Base-by-base conservation (phyloP, 2,888 invertebrate genomes). In the Zaprionus lineosus region DNA sequence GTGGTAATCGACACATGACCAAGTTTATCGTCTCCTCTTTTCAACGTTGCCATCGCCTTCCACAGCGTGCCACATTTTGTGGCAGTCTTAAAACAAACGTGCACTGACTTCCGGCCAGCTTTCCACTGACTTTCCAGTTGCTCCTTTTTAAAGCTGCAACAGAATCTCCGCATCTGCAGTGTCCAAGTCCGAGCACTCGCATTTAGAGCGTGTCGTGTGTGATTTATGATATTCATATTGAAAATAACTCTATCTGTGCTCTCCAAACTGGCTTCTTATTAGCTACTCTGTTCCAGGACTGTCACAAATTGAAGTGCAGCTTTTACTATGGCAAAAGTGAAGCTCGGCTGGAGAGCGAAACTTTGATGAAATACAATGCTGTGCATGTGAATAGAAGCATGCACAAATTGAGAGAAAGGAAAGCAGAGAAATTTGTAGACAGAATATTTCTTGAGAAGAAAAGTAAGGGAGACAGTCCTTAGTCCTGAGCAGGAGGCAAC, bases 161-260 rank as follows among this genome's bases (percentile, higher is more conserved):
- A 14, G 29, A 55, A 28, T 33, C 50, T 55, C 29, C 24, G n/a
- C n/a, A n/a, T 41, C 24, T 47, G 50, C 41, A 59, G 24, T 43
- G 43, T 51, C 47, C 28, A 59, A 65, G 53, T 78, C n/a, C n/a
- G n/a, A n/a, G n/a, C n/a, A n/a, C n/a, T n/a, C n/a, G n/a, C n/a
- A n/a, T 70, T 41, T 57, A 34, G 18, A 60, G 59, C 56, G 47
- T 52, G 67, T 50, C 55, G 40, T 36, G 44, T 64, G 79, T 78
- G 78, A 78, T 78, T 78, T 78, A 78, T 78, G 79, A 82, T 82
- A 71, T 74, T 78, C 53, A 59, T 67, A 58, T 39, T 31, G 26
- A 11, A 36, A 29, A 29, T 14, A 26, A 31, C 56, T 46, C 37
- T 36, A 14, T 50, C 26, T 28, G 14, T 24, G 28, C 43, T 21